Conservation (phyloP, 2,888 invertebrate species). For the Lobophora halterata region DNA sequence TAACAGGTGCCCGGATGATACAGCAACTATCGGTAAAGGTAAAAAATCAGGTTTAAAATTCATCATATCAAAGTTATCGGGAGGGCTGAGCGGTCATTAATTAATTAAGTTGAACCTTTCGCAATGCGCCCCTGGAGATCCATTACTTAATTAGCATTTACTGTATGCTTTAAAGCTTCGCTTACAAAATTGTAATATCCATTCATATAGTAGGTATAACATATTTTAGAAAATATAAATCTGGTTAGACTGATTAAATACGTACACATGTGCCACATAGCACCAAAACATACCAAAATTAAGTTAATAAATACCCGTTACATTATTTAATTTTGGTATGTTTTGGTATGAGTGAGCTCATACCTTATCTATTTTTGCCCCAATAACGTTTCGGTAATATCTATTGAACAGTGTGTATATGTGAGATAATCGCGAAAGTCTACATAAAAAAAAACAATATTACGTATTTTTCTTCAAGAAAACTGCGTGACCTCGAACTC, state of each 20-base stretch:
- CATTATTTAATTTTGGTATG: too few relatives aligned
- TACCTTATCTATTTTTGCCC: too few relatives aligned
- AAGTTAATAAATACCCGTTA: too few relatives aligned
- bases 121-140: conserved; percentile 63
- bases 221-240: too few relatives aligned
- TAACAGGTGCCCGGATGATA: too few relatives aligned
- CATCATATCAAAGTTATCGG: conserved; percentile 57
- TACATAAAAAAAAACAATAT: conserved; percentile 3
- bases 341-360: too few relatives aligned
- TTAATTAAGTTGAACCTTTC: conserved; percentile 74
- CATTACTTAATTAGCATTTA: conserved; percentile 76
- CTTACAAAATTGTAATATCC: conserved; percentile 18
- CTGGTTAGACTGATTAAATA: too few relatives aligned
- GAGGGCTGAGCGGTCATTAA: conserved; percentile 72
- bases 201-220: too few relatives aligned
- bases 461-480: conserved; percentile 2
- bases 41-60: conserved; percentile 41
- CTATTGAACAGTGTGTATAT: conserved; percentile 1
- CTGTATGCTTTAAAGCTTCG: conserved; percentile 47
- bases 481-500: conserved; percentile 7
- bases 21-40: too few relatives aligned
- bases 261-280: too few relatives aligned
- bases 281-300: too few relatives aligned
- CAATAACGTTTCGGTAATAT: too few relatives aligned
- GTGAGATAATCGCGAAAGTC: neutral